Conservation (phyloP, 1,140 invertebrate genomes). For the Euschistus heros region DNA sequence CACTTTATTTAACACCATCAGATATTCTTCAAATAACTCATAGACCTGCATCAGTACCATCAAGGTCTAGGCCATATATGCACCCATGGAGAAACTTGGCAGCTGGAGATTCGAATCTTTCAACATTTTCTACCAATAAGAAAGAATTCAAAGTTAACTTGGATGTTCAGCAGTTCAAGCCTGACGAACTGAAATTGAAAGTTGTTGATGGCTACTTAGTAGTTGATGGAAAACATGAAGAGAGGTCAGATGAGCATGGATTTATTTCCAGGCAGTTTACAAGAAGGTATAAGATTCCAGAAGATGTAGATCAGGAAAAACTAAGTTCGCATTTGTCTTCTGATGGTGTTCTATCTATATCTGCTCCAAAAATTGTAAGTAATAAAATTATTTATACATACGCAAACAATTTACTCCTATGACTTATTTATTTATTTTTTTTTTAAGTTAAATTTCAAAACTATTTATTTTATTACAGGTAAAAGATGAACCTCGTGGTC, state of each 20-base stretch:
- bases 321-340: conserved; percentile 48
- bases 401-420: too few relatives aligned
- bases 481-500: not conserved
- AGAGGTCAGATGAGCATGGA: conserved; percentile 51
- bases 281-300: conserved; percentile 51
- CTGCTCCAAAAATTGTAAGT: conserved; percentile 41
- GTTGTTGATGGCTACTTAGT: conserved; percentile 50
- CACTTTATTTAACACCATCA: not conserved
- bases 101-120: conserved; percentile 10
- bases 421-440: not conserved
- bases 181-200: conserved; percentile 69
- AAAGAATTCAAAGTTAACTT: conserved; percentile 41
- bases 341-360: conserved; percentile 49
- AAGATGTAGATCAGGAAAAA: conserved; percentile 46
- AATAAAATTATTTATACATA: not conserved
- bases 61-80: not conserved
- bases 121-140: conserved; percentile 4
- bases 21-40: not conserved
- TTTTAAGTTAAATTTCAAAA: not conserved
- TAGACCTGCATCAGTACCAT: not conserved
- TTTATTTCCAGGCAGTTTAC: conserved; percentile 50
- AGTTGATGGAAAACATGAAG: conserved; percentile 57
- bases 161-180: conserved; percentile 66
- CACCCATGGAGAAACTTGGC: conserved; percentile 17
- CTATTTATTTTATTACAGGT: not conserved